Evolutionary conservation across 2,797 vertebrate species (phyloP).

Genomic region (Zenarchopterus dispar): DNA sequence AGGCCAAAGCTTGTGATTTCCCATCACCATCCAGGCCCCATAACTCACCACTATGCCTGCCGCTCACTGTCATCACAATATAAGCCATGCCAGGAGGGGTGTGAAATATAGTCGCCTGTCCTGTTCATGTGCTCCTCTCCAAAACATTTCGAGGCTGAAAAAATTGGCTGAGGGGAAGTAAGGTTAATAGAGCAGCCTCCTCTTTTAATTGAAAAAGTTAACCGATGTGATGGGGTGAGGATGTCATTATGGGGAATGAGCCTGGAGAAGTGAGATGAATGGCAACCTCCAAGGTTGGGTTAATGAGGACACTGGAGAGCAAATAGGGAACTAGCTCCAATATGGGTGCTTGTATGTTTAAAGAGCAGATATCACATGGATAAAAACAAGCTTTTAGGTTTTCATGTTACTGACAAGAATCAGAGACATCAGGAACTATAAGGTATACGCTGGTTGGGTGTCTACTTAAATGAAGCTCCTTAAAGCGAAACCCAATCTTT

Average conservation of each 20-base stretch:
- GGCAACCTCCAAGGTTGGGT: conserved; percentile 56
- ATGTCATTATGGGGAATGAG: conserved; percentile 63
- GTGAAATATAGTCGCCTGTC: conserved; percentile 48
- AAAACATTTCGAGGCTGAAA: conserved; percentile 51
- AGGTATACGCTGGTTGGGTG: too few relatives aligned
- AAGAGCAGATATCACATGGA: conserved; percentile 16
- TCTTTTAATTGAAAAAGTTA: conserved; percentile 79
- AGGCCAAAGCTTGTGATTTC: conserved; percentile 56
- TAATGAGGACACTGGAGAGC: conserved; percentile 70
- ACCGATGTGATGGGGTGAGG: conserved; percentile 56
- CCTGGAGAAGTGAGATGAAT: conserved; percentile 55
- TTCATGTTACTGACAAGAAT: too few relatives aligned
- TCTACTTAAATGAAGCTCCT: too few relatives aligned
- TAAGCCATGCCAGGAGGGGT: background rate
- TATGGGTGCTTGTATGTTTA: conserved; percentile 8
- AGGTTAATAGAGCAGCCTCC: conserved; percentile 74
- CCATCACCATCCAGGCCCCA: conserved; percentile 48
- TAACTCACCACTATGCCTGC: conserved; percentile 58
- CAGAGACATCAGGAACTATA: too few relatives aligned
- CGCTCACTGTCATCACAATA: conserved; percentile 36
- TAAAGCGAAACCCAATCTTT: too few relatives aligned
- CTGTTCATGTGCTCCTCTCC: conserved; percentile 60
- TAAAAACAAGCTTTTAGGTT: conserved; percentile 5
- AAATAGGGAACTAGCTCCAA: conserved; percentile 43
- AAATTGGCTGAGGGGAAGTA: conserved; percentile 53